These are phyloP conservation scores for Nesogale talazaci DNA, from an alignment of 2,113 vertebrate genomes.

Conservation along the genomic window DNA sequence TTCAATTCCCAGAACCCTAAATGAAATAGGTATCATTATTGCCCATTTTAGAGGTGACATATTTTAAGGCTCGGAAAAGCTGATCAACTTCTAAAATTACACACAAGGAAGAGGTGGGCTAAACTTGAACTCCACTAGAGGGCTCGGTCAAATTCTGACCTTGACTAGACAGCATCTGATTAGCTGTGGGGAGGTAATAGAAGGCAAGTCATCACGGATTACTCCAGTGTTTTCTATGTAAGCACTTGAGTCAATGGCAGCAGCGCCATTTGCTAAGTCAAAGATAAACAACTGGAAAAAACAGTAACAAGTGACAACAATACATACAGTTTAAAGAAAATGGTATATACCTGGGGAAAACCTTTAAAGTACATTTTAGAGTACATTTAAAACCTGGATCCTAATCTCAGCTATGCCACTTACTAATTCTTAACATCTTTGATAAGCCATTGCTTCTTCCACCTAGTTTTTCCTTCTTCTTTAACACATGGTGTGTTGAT, in stretches of 20 bases:
- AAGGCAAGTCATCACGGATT: neutral
- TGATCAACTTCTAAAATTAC: slow-evolving; percentile 8
- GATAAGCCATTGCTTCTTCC: neutral
- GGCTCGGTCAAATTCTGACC: neutral
- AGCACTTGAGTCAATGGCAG: neutral
- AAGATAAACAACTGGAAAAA: neutral
- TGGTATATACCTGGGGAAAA: neutral
- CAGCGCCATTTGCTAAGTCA: slow-evolving; percentile 6
- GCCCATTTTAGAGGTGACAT: neutral
- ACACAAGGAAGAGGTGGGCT: neutral
- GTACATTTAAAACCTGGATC: neutral
- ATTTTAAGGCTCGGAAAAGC: too few species aligned
- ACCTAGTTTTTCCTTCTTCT: neutral
- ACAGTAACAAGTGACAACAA: neutral
- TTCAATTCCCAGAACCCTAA: too few species aligned
- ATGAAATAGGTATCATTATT: neutral
- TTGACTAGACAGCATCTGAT: neutral
- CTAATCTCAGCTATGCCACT: neutral
- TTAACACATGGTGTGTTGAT: neutral
- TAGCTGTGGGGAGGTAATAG: too few species aligned
- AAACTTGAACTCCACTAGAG: neutral
- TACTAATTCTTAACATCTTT: neutral
- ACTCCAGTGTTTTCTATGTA: neutral
- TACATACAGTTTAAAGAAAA: neutral
- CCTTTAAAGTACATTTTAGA: neutral